These are phyloP conservation scores for Copidosoma aretas DNA, from an alignment of 2,888 invertebrate genomes.

Conservation along the genomic window DNA sequence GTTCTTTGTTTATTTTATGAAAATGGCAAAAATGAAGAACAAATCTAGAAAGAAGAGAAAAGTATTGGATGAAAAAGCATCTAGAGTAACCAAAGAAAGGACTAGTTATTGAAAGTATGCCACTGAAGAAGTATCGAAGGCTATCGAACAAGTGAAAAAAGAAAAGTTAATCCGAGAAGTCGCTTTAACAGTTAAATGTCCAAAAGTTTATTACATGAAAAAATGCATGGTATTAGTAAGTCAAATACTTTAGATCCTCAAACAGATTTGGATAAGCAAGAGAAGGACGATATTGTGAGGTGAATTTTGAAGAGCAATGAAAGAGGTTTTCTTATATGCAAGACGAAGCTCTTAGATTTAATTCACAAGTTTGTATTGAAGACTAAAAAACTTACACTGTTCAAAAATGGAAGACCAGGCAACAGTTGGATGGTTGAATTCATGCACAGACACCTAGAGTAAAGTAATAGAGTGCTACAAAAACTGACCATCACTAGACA, in stretches of 20 bases:
- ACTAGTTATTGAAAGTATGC: background rate
- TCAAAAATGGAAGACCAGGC: constrained; percentile 33
- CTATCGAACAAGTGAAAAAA: background rate
- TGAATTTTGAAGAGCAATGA: background rate
- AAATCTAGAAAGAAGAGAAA: background rate
- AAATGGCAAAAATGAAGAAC: background rate
- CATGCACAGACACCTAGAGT: constrained; percentile 21
- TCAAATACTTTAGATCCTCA: no score
- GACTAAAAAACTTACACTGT: constrained; percentile 22
- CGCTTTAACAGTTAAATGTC: background rate
- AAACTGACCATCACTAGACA: constrained; percentile 37
- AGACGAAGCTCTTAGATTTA: constrained; percentile 22
- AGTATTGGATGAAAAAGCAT: background rate
- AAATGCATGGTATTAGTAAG: no score
- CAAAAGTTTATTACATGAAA: background rate
- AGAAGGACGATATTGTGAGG: no score
- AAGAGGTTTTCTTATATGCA: constrained; percentile 26
- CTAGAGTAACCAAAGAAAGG: background rate
- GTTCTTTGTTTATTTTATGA: no score
- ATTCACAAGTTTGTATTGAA: constrained; percentile 15
- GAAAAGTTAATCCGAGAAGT: background rate
- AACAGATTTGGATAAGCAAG: no score
- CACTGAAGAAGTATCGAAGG: background rate
- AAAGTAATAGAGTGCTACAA: constrained; percentile 22
- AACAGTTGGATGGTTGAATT: constrained; percentile 32